Evolutionary conservation across 1,140 invertebrate genomes (phyloP), one percentile per base, ranked within the genome.

Genomic region (Micrasema longulum): DNA sequence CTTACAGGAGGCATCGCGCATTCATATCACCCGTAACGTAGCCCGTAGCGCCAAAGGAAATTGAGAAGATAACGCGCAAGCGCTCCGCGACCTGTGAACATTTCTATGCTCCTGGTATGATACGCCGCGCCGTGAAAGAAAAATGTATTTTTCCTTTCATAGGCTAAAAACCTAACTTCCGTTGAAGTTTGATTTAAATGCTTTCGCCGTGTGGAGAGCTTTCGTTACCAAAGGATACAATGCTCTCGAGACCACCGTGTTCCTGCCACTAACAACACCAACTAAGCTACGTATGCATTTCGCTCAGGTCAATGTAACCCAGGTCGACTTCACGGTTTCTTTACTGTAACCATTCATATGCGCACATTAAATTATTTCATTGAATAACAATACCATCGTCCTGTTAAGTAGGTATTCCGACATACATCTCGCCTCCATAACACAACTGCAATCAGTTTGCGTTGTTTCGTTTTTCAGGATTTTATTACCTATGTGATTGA

Each of bases 261-360:
- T 55, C 14, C 65, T 41, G 65, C 6, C 16, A 20, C 6, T 50
- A 18, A 68, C 43, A 14, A 43, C 53, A 16, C 60, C 60, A 63
- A n/a, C n/a, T n/a, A n/a, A n/a, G n/a, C n/a, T 48, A 55, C 48
- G 16, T 12, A 68, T 63, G 48, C 69, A 50, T 64, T 50, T 52
- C 43, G 18, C 43, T 26, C 63, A 68, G 72, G 66, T 69, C 72
- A 73, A 73, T 57, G 72, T 63, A 62, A 73, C 60, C 47, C 48
- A 43, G 45, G 57, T 47, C 65, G 65, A 57, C 43, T 67, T 73
- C 66, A 68, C 72, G 60, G 67, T 69, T 63, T 47, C 47, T 43
- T 64, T 64, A 64, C 45, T 64, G 48, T 60, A 14, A 47, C 48
- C 69, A 64, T 71, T 64, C 67, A 64, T 71, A 64, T 64, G 31